Conservation (phyloP, 92 coral and sea anemone species). For the Micromussa lordhowensis region DNA sequence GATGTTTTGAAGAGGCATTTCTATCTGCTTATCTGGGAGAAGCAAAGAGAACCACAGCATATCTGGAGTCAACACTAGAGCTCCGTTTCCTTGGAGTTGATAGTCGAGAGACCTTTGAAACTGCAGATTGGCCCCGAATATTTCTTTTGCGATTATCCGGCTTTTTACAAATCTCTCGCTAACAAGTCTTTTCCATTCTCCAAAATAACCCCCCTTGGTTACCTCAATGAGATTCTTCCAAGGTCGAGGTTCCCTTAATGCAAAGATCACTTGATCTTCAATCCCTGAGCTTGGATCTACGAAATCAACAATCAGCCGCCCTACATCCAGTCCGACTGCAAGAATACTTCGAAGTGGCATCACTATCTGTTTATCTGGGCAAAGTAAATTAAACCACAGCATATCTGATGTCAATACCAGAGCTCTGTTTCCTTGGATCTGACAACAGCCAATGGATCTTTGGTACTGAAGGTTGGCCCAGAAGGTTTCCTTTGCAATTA, state of each 20-base stretch:
- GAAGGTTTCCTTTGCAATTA: conserved; percentile 8
- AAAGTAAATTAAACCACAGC: conserved; percentile 21
- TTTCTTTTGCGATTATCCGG: conserved; percentile 5
- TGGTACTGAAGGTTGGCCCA: conserved; percentile 7
- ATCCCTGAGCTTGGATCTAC: neutral
- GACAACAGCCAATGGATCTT: conserved; percentile 2
- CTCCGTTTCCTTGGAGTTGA: conserved; percentile 22
- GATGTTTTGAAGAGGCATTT: conserved; percentile 10
- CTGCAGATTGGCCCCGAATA: conserved; percentile 1
- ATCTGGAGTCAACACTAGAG: conserved; percentile 12
- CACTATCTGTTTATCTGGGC: neutral
- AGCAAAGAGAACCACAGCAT: conserved; percentile 25
- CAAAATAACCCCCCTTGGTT: conserved; percentile 6
- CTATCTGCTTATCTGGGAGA: neutral
- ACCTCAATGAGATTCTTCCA: conserved; percentile 1
- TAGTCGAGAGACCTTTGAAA: conserved; percentile 5
- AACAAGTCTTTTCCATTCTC: neutral
- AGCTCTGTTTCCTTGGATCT: conserved; percentile 17
- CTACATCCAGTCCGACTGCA: neutral
- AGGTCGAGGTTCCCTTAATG: neutral
- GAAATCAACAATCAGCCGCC: neutral
- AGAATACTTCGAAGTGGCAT: conserved; percentile 13
- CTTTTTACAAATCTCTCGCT: neutral
- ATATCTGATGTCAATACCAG: conserved; percentile 12
- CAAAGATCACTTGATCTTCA: conserved; percentile 22